Base-by-base conservation (phyloP, 2,888 invertebrate species). In the Hirtodrosophila confusa region DNA sequence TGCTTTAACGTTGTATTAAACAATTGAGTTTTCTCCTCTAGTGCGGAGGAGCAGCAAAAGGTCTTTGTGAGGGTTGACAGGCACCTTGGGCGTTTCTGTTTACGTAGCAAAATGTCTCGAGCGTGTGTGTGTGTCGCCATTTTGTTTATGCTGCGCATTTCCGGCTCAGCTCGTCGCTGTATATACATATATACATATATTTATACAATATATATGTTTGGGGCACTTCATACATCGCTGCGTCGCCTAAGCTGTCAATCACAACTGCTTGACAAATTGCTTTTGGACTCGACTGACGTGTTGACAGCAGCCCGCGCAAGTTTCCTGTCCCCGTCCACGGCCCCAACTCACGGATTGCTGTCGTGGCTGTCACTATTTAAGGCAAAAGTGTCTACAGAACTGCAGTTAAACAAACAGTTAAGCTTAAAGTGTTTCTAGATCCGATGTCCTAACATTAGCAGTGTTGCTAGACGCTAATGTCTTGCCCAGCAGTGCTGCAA, bases 231-330 rank as follows among this genome's bases (percentile, higher is more conserved):
- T 66, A 72, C 69, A 56, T 69, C 67, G 58, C 51, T 77, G 72
- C 70, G 57, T 77, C 67, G 65, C 69, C 72, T 76, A 64, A 74
- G 69, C 86, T 88, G 84, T 86, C 84, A 85, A 88, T 85, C 86
- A 86, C 80, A 88, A 80, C 77, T 74, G 84, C 51, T 74, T 85
- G 85, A 85, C 85, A 85, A 85, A 88, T 85, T 85, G 86, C 80
- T 85, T 80, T 86, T 78, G 86, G 75, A 83, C 80, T 61, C 70
- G 63, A 62, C 69, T 86, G 86, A 83, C 75, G 69, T 72, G 82
- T 56, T 88, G 87, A 74, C 74, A 72, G 80, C 23, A 37, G 31
- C 31, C 23, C 47, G 45, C 17, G 33, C 56, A 27, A 40, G 6
- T 58, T n/a, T n/a, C 5, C 23, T 12, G 11, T 5, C 10, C n/a